Base-by-base conservation (phyloP, 2,888 invertebrate species). In the Torymus tubicola region DNA sequence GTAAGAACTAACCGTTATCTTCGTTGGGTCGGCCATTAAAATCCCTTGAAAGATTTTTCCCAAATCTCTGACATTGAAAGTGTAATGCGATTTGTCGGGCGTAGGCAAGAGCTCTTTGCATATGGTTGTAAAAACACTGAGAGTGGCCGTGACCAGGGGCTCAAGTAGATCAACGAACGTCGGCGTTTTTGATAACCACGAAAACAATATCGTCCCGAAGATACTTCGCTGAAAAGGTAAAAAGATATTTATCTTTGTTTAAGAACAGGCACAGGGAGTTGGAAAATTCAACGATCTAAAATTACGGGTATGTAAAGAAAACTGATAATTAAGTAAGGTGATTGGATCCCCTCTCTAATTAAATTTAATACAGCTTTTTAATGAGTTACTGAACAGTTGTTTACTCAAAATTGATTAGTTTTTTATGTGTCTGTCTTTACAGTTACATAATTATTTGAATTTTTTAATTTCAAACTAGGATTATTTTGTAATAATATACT, bases 61-160 rank as follows among this genome's bases (percentile, higher is more conserved):
- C 82, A 98, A 93, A 89, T 98, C 98, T 18, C 97, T 92, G 85
- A 98, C 90, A 91, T 97, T 98, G 91, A 97, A 98, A 0, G 97
- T 95, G 87, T 98, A 98, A 91, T 97, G 97, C 0, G 96, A 96
- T 89, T 97, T 97, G 24, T 96, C 93, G 0, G 98, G 97, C 0
- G 97, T 98, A 0, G 98, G 97, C 13, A 97, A 91, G 77, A 98
- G 92, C 85, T 95, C 95, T 10, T 92, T 91, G 57, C 94, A 92
- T 80, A 96, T 93, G 0, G 92, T 93, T 64, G 91, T 92, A 91
- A 95, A 96, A 12, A 96, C 93, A 2, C 93, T 92, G 81, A 96
- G 91, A 0, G 95, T 95, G 0, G 94, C 93, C 55, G 92, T 91
- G 0, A 96, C 92, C 83, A 96, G 91, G 0, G 93, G 92, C 5